Base-by-base conservation (phyloP, 2,888 invertebrate species). In the Deilephila porcellus region DNA sequence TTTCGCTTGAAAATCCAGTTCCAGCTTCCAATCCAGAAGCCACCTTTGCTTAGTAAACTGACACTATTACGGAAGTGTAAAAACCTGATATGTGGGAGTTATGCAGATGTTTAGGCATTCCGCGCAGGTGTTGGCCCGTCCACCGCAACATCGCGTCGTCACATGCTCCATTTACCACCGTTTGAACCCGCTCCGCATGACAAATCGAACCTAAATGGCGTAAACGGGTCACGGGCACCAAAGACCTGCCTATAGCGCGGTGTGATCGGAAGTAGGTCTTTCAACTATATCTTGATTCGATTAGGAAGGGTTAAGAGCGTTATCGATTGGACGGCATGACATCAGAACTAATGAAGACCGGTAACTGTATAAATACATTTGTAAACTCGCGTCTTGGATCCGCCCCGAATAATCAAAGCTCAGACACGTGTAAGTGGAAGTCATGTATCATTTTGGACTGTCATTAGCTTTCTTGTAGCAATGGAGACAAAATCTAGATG, bases 131-230 rank as follows among this genome's bases (percentile, higher is more conserved):
- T 20, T 19, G 19, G 45, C 67, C 25, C 67, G 67, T 45, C 67
- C 67, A 67, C 64, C 45, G 45, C 52, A 45, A 67, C 67, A 52
- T 17, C 52, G 64, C 45, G 17, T 67, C 25, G 76, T 80, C 75
- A 76, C 52, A 74, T 75, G 78, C 74, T 78, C 77, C 80, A 80
- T 80, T 79, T 74, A 75, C 32, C 74, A 45, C 63, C 71, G 76
- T 78, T 76, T 80, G 64, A 67, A 52, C 67, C 52, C 78, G 78
- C 70, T 75, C 80, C 32, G 76, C 63, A 78, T 80, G 80, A 75
- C 78, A 80, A 78, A 79, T 76, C 73, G 76, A 71, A 78, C 78
- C 71, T 53, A 73, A 74, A 74, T 29, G 72, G 56, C 73, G 59
- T 14, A 29, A 1, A 60, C 60, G 37, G 70, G 63, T 70, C 72